phyloP scores from a whole-genome alignment of 2,888 invertebrate genomes.

The Cheiracanthium punctorium region DNA sequence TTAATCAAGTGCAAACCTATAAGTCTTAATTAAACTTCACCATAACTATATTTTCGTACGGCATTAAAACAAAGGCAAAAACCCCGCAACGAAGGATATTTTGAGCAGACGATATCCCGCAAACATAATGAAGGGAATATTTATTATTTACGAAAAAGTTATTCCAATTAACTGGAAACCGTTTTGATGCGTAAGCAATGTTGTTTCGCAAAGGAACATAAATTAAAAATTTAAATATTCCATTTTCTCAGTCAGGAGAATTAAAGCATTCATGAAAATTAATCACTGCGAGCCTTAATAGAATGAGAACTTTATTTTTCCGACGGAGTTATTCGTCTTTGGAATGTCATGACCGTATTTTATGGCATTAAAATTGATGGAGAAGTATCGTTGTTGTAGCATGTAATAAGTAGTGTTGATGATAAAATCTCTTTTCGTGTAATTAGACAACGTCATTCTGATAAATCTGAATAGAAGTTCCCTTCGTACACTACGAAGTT shows the following conservation, averaged over 20 bases:
- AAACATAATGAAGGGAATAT: not conserved
- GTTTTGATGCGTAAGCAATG: conserved; percentile 26
- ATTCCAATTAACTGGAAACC: conserved; percentile 45
- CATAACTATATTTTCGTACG: not conserved
- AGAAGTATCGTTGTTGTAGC: not conserved
- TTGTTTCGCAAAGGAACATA: conserved; percentile 21
- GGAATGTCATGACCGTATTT: not conserved
- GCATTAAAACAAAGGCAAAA: not conserved
- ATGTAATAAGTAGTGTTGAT: not conserved
- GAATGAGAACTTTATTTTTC: conserved; percentile 18
- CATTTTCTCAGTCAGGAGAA: conserved; percentile 31
- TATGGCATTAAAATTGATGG: not conserved
- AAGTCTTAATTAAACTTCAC: not conserved
- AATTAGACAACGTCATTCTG: not conserved
- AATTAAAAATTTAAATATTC: conserved; percentile 60
- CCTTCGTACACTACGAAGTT: too few species aligned
- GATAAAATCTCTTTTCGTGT: not conserved
- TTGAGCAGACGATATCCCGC: not conserved
- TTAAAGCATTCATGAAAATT: conserved; percentile 34
- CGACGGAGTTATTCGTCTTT: conserved; percentile 14
- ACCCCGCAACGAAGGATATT: not conserved
- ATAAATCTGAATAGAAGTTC: not conserved
- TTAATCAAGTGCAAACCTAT: not conserved
- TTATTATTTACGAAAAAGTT: conserved; percentile 37
- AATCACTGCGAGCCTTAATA: conserved; percentile 35